phyloP scores from a whole-genome alignment of 2,797 vertebrate species.

The Hybognathus amarus region DNA sequence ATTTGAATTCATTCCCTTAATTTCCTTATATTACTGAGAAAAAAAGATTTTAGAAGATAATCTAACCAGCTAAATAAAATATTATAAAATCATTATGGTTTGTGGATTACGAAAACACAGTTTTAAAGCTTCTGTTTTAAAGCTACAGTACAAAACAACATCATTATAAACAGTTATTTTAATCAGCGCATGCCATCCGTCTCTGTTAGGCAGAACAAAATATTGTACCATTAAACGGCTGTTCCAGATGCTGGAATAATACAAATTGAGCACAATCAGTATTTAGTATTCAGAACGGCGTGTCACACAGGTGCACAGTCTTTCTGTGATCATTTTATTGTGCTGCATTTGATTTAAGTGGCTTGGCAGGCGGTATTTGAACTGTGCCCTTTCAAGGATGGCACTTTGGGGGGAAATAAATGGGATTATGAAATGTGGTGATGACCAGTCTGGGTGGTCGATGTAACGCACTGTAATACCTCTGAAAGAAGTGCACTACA shows the following conservation, averaged over 20 bases:
- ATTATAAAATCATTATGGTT: background rate
- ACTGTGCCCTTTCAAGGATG: constrained; percentile 46
- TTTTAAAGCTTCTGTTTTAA: background rate
- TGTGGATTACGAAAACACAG: background rate
- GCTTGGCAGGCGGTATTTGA: constrained; percentile 30
- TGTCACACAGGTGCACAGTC: constrained; percentile 29
- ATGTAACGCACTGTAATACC: background rate
- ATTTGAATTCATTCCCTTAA: too few species aligned
- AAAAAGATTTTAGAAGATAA: background rate
- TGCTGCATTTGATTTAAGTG: constrained; percentile 39
- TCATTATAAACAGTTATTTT: background rate
- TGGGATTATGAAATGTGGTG: constrained; percentile 38
- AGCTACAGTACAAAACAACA: background rate
- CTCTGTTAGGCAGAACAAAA: constrained; percentile 13
- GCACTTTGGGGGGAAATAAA: constrained; percentile 29
- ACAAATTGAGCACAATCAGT: constrained; percentile 21
- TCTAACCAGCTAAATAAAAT: constrained; percentile 22
- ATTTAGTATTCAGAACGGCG: constrained; percentile 28
- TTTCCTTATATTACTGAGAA: background rate
- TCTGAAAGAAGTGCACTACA: background rate
- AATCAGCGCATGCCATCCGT: constrained; percentile 1
- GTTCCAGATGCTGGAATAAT: constrained; percentile 41
- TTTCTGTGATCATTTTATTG: constrained; percentile 31
- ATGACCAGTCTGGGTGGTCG: constrained; percentile 11
- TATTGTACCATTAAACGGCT: constrained; percentile 25